Evolutionary conservation across 2,113 vertebrate genomes (phyloP).

Genomic region (Chrysemys picta): DNA sequence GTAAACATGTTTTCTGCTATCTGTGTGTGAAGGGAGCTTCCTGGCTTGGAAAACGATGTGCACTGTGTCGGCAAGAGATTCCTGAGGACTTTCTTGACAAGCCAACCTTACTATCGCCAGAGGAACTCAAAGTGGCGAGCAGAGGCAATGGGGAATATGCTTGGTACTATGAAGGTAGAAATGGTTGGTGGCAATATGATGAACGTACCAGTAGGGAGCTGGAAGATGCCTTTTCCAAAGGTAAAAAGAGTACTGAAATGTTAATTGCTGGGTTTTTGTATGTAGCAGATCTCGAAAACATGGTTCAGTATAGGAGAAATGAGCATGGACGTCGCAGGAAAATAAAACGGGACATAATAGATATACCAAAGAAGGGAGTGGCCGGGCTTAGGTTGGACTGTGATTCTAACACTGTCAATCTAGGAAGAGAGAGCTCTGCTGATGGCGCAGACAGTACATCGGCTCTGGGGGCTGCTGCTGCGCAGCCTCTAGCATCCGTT

Average conservation of each 20-base stretch:
- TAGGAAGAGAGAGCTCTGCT: conserved; percentile 87
- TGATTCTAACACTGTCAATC: conserved; percentile 79
- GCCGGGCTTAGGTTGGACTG: conserved; percentile 94
- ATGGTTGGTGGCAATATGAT: conserved; percentile 99
- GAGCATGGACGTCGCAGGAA: conserved; percentile 93
- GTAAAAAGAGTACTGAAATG: conserved; percentile 96
- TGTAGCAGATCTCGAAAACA: conserved; percentile 94
- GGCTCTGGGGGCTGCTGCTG: conserved; percentile 73
- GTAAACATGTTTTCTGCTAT: conserved; percentile 97
- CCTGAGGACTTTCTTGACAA: conserved; percentile 96
- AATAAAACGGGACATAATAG: conserved; percentile 94
- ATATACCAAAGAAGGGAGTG: conserved; percentile 98
- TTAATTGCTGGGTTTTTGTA: conserved; percentile 96
- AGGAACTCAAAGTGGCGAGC: conserved; percentile 91
- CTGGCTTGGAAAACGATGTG: conserved; percentile 97
- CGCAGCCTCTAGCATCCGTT: conserved; percentile 72
- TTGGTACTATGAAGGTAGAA: conserved; percentile 98
- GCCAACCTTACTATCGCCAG: conserved; percentile 91
- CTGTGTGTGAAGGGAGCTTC: conserved; percentile 97
- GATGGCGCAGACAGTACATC: conserved; percentile 87
- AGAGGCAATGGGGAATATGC: conserved; percentile 88
- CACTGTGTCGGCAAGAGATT: conserved; percentile 95
- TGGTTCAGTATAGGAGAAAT: conserved; percentile 97
- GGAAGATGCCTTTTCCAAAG: conserved; percentile 93
- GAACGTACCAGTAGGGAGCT: conserved; percentile 94